Base-by-base conservation (phyloP, 2,797 vertebrate species). In the Hafferia zeledoni region DNA sequence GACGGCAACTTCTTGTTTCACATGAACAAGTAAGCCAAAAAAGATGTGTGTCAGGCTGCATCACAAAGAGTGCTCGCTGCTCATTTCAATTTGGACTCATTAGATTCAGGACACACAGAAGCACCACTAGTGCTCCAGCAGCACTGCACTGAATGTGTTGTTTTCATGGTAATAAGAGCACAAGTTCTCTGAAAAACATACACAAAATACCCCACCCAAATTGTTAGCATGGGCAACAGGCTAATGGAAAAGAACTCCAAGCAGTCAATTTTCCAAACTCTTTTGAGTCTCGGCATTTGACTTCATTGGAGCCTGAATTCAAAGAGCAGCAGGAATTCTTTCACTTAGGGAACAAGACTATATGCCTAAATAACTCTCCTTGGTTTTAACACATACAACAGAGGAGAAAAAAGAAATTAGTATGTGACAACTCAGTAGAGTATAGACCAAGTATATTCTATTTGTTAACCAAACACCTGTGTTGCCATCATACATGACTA, bases 141-240 rank as follows among this genome's bases (percentile, higher is more conserved):
- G 14, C 43, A 50, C 15, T 25, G 17, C 49, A 71, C 13, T 13
- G 25, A 74, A 7, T 23, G 13, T 15, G 33, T 17, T 43, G 20
- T 13, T 75, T 39, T 77, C 27, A 35, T 3, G 10, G 61, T 20
- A 71, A 25, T 49, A 57, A 37, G 8, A 41, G 39, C 13, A 20
- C 16, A 85, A 67, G 41, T 50, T 46, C 31, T 88, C 49, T 64
- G 64, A 63, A 61, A 92, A 53, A 44, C 14, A 57, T 3, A 19
- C 11, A 47, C 27, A 55, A 50, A 57, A 46, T 35, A 2, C 0
- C 2, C 27, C 30, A 44, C 11, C 9, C n/a, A 61, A 24, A 64
- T 4, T 17, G 31, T 44, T 67, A 50, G 35, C 28, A 33, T 7
- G 7, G 72, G 28, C 59, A 78, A 52, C 1, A 57, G 59, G 24